Conservation (phyloP, 2,797 vertebrate species). For the Ctenosaura bakeri region DNA sequence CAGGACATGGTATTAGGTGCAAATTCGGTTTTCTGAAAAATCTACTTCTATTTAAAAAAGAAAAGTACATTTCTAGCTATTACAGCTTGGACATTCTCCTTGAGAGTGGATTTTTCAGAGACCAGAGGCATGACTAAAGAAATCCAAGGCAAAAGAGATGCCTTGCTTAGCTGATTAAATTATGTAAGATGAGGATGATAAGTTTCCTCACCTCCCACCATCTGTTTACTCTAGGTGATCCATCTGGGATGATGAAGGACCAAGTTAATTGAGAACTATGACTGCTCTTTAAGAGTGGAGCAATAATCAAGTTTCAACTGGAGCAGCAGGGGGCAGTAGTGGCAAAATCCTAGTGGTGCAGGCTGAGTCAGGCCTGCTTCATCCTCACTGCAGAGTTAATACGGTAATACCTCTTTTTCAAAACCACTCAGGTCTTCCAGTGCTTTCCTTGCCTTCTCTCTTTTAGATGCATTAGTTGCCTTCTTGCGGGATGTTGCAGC, state of each 20-base stretch:
- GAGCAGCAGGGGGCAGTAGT: too few species aligned
- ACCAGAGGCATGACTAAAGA: background rate
- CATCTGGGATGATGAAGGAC: background rate
- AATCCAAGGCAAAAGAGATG: background rate
- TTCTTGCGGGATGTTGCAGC: constrained; percentile 88
- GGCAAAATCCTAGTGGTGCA: background rate
- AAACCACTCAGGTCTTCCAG: background rate
- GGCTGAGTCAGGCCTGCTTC: background rate
- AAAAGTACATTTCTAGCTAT: background rate
- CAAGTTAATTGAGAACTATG: background rate
- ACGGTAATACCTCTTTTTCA: background rate
- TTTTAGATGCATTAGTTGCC: constrained; percentile 82
- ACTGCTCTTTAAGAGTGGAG: background rate
- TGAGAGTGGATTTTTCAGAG: background rate
- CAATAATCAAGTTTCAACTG: background rate
- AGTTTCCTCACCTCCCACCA: background rate
- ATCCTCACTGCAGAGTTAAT: background rate
- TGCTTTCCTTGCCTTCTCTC: constrained; percentile 47
- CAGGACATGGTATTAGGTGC: background rate
- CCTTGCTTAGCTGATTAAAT: background rate
- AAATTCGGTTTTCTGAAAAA: background rate
- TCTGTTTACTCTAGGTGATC: background rate
- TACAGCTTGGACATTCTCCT: background rate
- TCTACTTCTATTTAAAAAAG: background rate
- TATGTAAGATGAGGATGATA: background rate